These are phyloP conservation scores for Troglohyphantes excavatus DNA, from an alignment of 2,888 invertebrate genomes.

Conservation along the genomic window DNA sequence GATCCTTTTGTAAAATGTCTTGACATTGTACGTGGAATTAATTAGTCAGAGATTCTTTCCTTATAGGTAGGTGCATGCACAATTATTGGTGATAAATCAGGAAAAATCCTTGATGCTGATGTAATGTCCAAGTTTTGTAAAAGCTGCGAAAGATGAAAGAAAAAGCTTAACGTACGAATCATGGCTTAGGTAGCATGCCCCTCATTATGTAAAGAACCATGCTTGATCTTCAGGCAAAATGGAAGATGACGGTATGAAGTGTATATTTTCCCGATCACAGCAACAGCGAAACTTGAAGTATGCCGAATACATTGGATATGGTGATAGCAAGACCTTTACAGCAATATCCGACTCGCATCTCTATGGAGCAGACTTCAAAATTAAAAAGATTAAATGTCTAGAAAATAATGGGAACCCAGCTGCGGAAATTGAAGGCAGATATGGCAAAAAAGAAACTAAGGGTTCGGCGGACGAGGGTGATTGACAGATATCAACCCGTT, in stretches of 20 bases:
- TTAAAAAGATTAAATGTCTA: slow-evolving; percentile 25
- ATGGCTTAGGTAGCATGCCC: too few species aligned
- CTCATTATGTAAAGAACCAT: too few species aligned
- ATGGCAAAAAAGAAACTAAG: slow-evolving; percentile 17
- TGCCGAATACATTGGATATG: slow-evolving; percentile 20
- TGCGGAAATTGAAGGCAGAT: background rate
- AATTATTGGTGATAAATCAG: too few species aligned
- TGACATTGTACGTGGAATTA: too few species aligned
- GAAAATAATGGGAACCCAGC: background rate
- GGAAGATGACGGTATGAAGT: slow-evolving; percentile 30
- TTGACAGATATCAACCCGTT: slow-evolving; percentile 23
- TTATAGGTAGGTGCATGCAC: too few species aligned
- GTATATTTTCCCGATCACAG: background rate
- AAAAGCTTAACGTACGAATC: too few species aligned
- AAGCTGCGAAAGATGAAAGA: too few species aligned
- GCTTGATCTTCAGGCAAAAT: slow-evolving; percentile 28
- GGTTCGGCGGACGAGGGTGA: background rate
- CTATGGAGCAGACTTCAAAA: background rate
- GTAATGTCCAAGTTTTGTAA: too few species aligned
- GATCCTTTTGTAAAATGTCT: too few species aligned
- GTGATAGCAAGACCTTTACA: slow-evolving; percentile 17
- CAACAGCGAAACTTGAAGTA: background rate
- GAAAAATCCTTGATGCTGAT: too few species aligned
- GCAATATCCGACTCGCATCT: background rate
- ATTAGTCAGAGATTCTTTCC: too few species aligned